phyloP scores from a whole-genome alignment of 2,113 vertebrate species.

The Pithys albifrons region DNA sequence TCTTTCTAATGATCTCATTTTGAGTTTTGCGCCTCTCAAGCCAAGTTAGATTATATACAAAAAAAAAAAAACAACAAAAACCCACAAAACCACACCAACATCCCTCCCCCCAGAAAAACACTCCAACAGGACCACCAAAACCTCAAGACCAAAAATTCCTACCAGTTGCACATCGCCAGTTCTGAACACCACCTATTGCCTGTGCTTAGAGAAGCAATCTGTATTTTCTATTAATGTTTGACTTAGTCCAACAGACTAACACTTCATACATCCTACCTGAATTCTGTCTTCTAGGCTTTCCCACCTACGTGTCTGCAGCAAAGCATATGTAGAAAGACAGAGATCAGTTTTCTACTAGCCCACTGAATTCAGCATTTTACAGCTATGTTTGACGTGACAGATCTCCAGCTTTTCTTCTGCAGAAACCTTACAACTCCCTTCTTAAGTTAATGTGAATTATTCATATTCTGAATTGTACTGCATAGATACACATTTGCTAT shows the following conservation, averaged over 20 bases:
- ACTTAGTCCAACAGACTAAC: slow-evolving; percentile 60
- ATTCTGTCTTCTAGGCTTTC: slow-evolving; percentile 60
- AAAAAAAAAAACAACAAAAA: background rate
- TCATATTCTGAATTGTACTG: background rate
- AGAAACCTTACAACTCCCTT: background rate
- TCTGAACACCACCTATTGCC: slow-evolving; percentile 28
- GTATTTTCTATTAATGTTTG: slow-evolving; percentile 57
- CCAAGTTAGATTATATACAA: slow-evolving; percentile 28
- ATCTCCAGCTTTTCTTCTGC: slow-evolving; percentile 3
- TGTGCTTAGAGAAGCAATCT: slow-evolving; percentile 8
- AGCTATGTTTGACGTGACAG: background rate
- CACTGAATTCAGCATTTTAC: slow-evolving; percentile 53
- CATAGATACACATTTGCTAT: background rate
- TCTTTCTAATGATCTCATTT: slow-evolving; percentile 58
- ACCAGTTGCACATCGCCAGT: background rate
- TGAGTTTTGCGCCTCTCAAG: background rate
- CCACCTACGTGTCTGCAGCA: slow-evolving; percentile 54
- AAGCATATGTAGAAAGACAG: slow-evolving; percentile 52
- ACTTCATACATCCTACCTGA: slow-evolving; percentile 64
- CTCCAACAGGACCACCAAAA: background rate
- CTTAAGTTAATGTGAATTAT: slow-evolving; percentile 16
- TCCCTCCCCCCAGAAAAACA: background rate
- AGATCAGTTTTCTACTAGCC: slow-evolving; percentile 55
- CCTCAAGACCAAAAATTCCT: background rate
- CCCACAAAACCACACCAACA: too few relatives aligned